phyloP scores from a whole-genome alignment of 2,888 invertebrate species.

The Drosophila fungiperda region DNA sequence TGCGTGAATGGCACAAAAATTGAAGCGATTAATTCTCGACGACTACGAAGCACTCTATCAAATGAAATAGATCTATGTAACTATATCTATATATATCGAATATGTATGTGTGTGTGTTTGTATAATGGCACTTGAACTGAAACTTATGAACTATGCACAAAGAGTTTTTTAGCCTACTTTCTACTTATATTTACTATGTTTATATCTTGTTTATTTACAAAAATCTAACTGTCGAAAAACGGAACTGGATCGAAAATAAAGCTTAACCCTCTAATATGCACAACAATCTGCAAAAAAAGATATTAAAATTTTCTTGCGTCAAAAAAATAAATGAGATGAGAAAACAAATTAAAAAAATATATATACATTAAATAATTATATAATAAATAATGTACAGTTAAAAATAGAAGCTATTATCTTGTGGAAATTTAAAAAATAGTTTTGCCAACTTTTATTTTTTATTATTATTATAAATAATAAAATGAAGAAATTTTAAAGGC shows the following conservation, averaged over 20 bases:
- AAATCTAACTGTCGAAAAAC: background rate
- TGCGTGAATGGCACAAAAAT: constrained; percentile 75
- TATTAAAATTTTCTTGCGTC: background rate
- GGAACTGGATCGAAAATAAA: background rate
- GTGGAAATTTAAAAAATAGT: background rate
- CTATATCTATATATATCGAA: constrained; percentile 5
- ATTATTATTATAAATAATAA: background rate
- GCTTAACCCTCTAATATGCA: background rate
- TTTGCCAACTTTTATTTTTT: background rate
- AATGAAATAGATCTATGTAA: constrained; percentile 20
- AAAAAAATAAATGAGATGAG: background rate
- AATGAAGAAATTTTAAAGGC: background rate
- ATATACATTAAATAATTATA: background rate
- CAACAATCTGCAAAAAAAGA: background rate
- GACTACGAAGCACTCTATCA: constrained; percentile 41
- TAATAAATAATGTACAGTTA: background rate
- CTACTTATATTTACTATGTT: constrained; percentile 17
- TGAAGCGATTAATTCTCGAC: constrained; percentile 25
- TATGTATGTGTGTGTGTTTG: constrained; percentile 18
- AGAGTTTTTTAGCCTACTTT: background rate
- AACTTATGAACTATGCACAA: constrained; percentile 60
- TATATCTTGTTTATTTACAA: background rate
- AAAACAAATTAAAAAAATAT: background rate
- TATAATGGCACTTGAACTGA: constrained; percentile 76
- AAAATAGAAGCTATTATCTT: too few relatives aligned